Evolutionary conservation across 92 coral and sea anemone species (phyloP).

Genomic region (Palythoa caribaeorum): DNA sequence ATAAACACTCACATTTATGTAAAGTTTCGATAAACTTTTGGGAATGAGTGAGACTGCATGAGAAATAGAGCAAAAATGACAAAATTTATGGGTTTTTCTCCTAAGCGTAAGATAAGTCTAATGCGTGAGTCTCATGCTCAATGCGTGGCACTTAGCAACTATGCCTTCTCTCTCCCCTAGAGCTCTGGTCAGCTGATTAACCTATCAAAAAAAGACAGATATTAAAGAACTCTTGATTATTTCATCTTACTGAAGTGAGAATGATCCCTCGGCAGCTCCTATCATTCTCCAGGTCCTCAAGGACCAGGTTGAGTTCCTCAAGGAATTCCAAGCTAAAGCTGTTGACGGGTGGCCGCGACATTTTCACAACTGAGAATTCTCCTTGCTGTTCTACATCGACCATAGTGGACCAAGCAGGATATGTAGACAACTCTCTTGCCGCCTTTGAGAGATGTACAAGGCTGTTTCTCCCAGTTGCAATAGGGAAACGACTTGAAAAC

Average conservation of each 20-base stretch:
- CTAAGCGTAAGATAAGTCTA: too few species aligned
- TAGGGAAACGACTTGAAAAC: background rate
- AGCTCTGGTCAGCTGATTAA: too few species aligned
- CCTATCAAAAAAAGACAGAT: too few species aligned
- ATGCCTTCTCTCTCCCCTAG: too few species aligned
- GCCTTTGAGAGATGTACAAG: background rate
- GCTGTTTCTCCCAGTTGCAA: background rate
- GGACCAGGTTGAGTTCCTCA: slow-evolving; percentile 73
- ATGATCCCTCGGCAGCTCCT: slow-evolving; percentile 83
- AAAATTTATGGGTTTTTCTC: too few species aligned
- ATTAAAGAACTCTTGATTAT: too few species aligned
- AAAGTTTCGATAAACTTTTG: too few species aligned
- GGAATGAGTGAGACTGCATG: too few species aligned
- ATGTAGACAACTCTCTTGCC: slow-evolving; percentile 24
- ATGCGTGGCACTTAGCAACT: too few species aligned
- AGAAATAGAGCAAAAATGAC: too few species aligned
- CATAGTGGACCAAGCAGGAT: slow-evolving; percentile 53
- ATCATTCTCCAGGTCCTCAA: slow-evolving; percentile 80
- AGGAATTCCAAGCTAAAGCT: slow-evolving; percentile 88
- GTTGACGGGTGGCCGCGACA: slow-evolving; percentile 92
- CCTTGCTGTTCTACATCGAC: slow-evolving; percentile 75
- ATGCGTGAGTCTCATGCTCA: too few species aligned
- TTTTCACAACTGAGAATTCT: slow-evolving; percentile 68
- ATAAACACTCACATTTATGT: too few species aligned
- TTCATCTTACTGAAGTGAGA: slow-evolving; percentile 82